phyloP scores from a whole-genome alignment of 2,797 vertebrate species.

The Setipinna tenuifilis region DNA sequence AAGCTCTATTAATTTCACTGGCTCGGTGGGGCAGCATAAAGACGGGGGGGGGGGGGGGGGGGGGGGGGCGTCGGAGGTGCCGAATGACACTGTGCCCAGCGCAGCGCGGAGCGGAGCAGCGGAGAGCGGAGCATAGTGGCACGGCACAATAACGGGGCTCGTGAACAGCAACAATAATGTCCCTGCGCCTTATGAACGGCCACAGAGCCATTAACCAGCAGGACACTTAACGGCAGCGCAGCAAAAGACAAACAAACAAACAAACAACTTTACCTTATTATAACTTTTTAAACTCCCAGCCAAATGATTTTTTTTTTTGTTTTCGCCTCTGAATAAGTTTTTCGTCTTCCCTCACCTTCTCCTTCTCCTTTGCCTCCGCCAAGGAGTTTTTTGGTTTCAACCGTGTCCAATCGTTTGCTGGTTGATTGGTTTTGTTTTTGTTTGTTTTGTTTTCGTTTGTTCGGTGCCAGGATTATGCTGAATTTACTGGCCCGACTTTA shows the following conservation, averaged over 20 bases:
- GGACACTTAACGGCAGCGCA: not conserved
- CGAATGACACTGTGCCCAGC: not conserved
- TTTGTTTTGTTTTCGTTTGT: no score
- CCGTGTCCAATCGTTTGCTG: no score
- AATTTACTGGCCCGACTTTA: no score
- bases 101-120: no score
- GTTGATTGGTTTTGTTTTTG: no score
- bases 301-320: not conserved
- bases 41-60: no score
- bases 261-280: not conserved
- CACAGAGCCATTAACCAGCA: not conserved
- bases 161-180: not conserved
- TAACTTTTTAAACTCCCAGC: not conserved
- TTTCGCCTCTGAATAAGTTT: not conserved
- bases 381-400: no score
- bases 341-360: not conserved
- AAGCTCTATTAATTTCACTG: slow-evolving; percentile 22
- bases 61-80: not conserved
- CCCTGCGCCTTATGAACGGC: not conserved
- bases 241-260: not conserved
- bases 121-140: no score
- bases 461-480: no score
- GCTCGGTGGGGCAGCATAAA: not conserved
- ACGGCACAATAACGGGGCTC: not conserved
- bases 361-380: no score